Base-by-base conservation (phyloP, 1,140 invertebrate genomes). In the Zaprionus ghesquierei region DNA sequence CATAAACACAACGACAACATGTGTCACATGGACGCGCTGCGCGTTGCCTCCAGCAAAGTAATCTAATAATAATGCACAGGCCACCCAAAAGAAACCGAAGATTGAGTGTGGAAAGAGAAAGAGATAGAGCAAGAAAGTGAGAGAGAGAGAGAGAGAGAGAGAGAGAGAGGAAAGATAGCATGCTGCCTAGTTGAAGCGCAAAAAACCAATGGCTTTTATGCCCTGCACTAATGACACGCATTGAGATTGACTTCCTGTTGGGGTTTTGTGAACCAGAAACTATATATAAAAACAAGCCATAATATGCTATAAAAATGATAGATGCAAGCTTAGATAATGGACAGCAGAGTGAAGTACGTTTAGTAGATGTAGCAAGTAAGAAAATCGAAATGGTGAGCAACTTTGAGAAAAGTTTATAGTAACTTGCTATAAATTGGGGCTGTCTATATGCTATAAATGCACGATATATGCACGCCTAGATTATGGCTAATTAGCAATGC, bases 11-110 rank as follows among this genome's bases (percentile, higher is more conserved):
- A 41, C 41, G 41, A 62, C 54, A 54, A 51, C 70, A 73, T 73
- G 65, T 73, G 64, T 61, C 62, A 61, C 68, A 60, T 31, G 41
- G 35, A 62, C 38, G 35, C 22, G 6, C 41, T 46, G 18, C 12
- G 18, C 41, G 2, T 20, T 33, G 33, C 69, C 62, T 71, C 69
- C 23, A 51, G 46, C 60, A 64, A 65, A 81, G 59, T 68, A 68
- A 69, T 78, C 76, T 25, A 79, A 80, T 79, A 78, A 82, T 78
- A 79, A 78, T 75, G 70, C 53, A 27, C 53, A 55, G 31, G 46
- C 63, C 69, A 65, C 44, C 69, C 69, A 60, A 73, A 49, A 61
- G 51, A 49, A 56, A 18, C 18, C 18, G 22, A 44, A 44, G 41
- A 46, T 10, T 10, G 15, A 20, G 33, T 2, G 33, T 13, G 35